Evolutionary conservation across 2,113 vertebrate genomes (phyloP).

Genomic region (Glareola pratincola): DNA sequence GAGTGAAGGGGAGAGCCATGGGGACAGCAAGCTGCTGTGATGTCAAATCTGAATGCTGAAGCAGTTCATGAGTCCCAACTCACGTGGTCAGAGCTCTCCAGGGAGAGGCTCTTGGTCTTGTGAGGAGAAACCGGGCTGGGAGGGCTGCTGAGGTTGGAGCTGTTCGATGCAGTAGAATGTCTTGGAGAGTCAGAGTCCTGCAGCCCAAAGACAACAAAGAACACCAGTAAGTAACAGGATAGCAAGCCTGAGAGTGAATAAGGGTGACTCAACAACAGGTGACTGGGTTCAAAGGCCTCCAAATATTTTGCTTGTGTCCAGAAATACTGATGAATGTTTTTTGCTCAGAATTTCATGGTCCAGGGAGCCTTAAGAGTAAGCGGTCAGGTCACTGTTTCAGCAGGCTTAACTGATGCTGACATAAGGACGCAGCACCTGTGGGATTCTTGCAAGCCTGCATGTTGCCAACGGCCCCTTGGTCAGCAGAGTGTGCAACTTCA

Average conservation of each 20-base stretch:
- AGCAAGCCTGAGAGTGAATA: not conserved
- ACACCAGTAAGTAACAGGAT: not conserved
- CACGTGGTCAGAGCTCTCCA: slow-evolving; percentile 95
- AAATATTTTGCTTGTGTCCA: fast-evolving
- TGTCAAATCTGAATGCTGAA: slow-evolving; percentile 65
- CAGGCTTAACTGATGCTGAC: not conserved
- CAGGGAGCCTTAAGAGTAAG: not conserved
- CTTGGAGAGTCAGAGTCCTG: slow-evolving; percentile 98
- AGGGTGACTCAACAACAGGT: not conserved
- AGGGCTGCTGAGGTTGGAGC: slow-evolving; percentile 98
- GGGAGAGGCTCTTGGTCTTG: slow-evolving; percentile 94
- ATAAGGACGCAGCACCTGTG: not conserved
- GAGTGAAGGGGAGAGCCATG: slow-evolving; percentile 39
- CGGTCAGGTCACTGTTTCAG: not conserved
- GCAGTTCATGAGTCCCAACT: slow-evolving; percentile 93
- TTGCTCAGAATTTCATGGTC: not conserved
- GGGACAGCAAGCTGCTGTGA: slow-evolving; percentile 56
- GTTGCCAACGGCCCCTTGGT: not conserved
- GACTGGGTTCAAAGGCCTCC: not conserved
- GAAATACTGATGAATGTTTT: not conserved
- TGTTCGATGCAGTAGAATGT: slow-evolving; percentile 97
- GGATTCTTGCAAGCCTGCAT: not conserved
- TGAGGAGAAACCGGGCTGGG: slow-evolving; percentile 93
- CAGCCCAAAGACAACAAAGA: slow-evolving; percentile 36
- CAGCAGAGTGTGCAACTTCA: not conserved